Conservation (phyloP, 1,140 invertebrate species). For the Aphidius ervi region DNA sequence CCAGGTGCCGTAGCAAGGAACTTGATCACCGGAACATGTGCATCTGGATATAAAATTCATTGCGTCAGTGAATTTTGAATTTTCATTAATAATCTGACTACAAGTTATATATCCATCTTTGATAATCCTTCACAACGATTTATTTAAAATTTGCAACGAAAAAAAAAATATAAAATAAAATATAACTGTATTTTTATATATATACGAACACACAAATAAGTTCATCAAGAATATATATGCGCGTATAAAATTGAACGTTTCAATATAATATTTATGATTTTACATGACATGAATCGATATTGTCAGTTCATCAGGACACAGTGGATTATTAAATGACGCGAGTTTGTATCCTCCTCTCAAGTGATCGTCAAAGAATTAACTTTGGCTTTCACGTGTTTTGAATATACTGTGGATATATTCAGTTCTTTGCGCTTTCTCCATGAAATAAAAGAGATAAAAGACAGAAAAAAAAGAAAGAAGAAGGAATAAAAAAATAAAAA, state of each 20-base stretch:
- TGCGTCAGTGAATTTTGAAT: too few species aligned
- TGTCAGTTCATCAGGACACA: slow-evolving; percentile 12
- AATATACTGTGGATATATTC: not conserved
- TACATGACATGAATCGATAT: slow-evolving; percentile 11
- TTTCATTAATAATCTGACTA: too few species aligned
- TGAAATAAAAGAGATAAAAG: slow-evolving; percentile 3
- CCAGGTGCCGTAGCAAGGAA: slow-evolving; percentile 46
- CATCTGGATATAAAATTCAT: not conserved
- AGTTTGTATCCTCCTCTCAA: slow-evolving; percentile 25
- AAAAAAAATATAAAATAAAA: not conserved
- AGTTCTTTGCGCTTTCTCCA: slow-evolving; percentile 7
- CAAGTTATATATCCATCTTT: too few species aligned
- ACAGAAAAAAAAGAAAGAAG: slow-evolving; percentile 8
- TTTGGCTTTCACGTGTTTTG: slow-evolving; percentile 4
- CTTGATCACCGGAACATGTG: slow-evolving; percentile 38
- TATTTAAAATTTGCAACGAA: too few species aligned
- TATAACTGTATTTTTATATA: not conserved
- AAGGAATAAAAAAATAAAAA: slow-evolving; percentile 15
- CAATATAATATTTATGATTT: not conserved
- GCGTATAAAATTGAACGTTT: not conserved
- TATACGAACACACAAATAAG: too few species aligned
- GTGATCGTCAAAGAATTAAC: slow-evolving; percentile 15
- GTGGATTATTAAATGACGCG: slow-evolving; percentile 20
- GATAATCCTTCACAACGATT: too few species aligned
- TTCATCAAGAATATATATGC: not conserved